Conservation (phyloP, 2,888 invertebrate species). For the Lissonota sp. region DNA sequence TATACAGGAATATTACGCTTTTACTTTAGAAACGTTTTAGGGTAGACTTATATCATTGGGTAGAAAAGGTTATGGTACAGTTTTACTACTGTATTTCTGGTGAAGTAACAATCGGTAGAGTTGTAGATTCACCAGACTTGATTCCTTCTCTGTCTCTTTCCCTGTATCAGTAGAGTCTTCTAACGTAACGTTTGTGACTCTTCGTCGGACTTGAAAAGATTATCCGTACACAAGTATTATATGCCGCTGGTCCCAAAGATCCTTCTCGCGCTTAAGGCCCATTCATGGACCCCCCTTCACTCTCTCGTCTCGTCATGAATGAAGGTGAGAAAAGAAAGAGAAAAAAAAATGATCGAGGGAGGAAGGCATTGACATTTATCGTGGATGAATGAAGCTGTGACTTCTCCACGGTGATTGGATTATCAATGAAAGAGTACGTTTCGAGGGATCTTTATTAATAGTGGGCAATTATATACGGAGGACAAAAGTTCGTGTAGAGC, state of each 20-base stretch:
- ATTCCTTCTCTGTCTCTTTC: not conserved
- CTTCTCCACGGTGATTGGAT: slow-evolving; percentile 41
- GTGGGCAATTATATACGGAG: slow-evolving; percentile 13
- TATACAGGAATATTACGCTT: no score
- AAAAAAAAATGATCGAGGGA: slow-evolving; percentile 24
- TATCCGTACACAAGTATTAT: not conserved
- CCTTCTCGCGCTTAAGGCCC: slow-evolving; percentile 22
- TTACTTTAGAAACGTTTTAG: no score
- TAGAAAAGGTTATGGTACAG: no score
- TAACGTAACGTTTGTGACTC: no score
- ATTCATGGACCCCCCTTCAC: slow-evolving; percentile 33
- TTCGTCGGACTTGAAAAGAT: not conserved
- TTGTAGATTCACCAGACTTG: no score
- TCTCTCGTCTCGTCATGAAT: slow-evolving; percentile 36
- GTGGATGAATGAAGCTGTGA: slow-evolving; percentile 43
- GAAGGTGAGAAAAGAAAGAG: slow-evolving; percentile 28
- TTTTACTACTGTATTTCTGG: no score
- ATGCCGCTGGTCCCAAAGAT: slow-evolving; percentile 15
- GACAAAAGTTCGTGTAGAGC: slow-evolving; percentile 16
- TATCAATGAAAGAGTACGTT: slow-evolving; percentile 37
- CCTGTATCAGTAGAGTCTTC: not conserved
- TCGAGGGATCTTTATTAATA: slow-evolving; percentile 60
- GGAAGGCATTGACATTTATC: slow-evolving; percentile 54
- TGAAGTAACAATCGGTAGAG: no score
- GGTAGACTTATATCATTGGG: no score